A percentile compares a stretch with the other conserved stretches of the same genome.
These are phyloP conservation scores for Etheostoma nigrum DNA, from an alignment of 2,797 vertebrate genomes.

Conservation along the genomic window DNA sequence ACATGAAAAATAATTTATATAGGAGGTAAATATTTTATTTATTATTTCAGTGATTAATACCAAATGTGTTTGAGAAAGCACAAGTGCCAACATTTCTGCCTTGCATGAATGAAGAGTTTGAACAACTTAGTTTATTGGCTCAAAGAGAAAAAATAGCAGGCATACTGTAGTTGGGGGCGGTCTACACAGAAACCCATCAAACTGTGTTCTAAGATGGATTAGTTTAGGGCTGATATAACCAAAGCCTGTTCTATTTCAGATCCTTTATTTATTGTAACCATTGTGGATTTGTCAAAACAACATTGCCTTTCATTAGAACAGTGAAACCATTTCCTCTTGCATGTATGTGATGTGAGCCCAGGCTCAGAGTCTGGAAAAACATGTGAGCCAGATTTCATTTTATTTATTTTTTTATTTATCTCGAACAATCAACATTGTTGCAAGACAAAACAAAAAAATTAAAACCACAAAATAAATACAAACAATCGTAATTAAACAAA, in stretches of 20 bases:
- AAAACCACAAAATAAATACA: too few species aligned
- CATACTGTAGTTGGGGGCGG: too few species aligned
- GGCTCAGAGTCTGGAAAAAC: not conserved
- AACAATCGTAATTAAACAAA: too few species aligned
- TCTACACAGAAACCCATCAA: not conserved
- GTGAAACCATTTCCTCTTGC: not conserved
- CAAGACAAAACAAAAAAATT: too few species aligned
- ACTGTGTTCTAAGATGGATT: not conserved
- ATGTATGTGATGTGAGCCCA: not conserved
- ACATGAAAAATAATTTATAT: not conserved
- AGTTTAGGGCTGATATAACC: not conserved
- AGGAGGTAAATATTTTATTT: not conserved
- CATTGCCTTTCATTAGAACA: not conserved
- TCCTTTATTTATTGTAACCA: not conserved
- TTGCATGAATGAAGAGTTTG: not conserved
- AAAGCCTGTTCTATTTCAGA: not conserved
- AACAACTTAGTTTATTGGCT: not conserved
- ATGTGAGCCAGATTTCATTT: slow-evolving; percentile 1
- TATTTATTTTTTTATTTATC: too few species aligned
- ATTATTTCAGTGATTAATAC: not conserved
- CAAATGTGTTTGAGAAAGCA: not conserved
- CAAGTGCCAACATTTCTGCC: not conserved
- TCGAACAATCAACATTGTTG: too few species aligned
- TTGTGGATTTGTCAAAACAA: slow-evolving; percentile 8
- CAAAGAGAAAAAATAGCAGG: not conserved